Base-by-base conservation (phyloP, 2,888 invertebrate species). In the Torymus auratus region DNA sequence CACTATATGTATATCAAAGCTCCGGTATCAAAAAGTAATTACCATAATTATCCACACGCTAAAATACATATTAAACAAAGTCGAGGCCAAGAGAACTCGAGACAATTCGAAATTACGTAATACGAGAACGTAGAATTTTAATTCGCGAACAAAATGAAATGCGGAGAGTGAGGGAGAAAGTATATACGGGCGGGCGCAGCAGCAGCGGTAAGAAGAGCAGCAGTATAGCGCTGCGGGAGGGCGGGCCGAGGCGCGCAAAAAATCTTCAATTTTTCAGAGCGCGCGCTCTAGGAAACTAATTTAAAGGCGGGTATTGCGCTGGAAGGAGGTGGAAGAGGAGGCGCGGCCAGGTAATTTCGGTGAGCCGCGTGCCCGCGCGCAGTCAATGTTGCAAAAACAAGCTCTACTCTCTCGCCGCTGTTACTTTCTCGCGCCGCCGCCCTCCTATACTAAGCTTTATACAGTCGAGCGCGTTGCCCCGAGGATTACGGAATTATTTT, bases 341-440 rank as follows among this genome's bases (percentile, higher is more conserved):
- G 23, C 65, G 75, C 23, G 76, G 53, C 68, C 58, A 52, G 55
- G 60, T 68, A 75, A 75, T 75, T 75, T 75, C 52, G 53, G 60
- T 17, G 60, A 60, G 61, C 12, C 17, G 53, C 52, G 41, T 10
- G 7, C 2, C 20, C 20, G 20, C 20, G 20, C 20, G 20, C 20
- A 60, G 60, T 56, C 64, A 5, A 41, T 64, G 50, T 14, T 41
- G 41, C 41, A 64, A 73, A 73, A 72, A 72, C 50, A 23, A 2
- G 53, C 52, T 55, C 11, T 2, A 17, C 14, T 56, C 17, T n/a
- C 69, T 67, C 53, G 1, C 41, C 41, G 41, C 7, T 7, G 41
- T 41, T 41, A 41, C 41, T 41, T 41, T 41, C 41, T 41, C 41
- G 41, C 41, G 7, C 41, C 7, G 41, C 41, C 41, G 17, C 53